A percentile compares a stretch with the other conserved stretches of the same genome.
These are phyloP conservation scores for Alces alces DNA, from an alignment of 2,113 vertebrate genomes.

Conservation along the genomic window DNA sequence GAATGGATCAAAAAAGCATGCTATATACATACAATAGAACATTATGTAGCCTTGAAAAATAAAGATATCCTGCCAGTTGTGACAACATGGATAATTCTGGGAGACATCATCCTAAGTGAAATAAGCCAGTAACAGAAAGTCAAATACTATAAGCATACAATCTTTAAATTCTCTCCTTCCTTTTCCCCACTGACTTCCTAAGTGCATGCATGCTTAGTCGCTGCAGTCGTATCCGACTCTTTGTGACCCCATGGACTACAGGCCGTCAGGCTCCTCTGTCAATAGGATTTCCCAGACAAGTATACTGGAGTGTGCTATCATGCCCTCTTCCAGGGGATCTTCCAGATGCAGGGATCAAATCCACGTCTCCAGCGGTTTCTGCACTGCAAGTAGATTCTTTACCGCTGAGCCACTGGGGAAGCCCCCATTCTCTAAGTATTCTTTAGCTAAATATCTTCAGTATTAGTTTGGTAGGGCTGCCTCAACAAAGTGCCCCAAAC, in stretches of 20 bases:
- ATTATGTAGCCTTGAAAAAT: neutral
- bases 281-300: neutral
- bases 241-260: neutral
- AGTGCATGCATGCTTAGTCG: neutral
- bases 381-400: neutral
- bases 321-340: neutral
- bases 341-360: neutral
- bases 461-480: neutral
- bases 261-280: neutral
- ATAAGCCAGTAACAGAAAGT: neutral
- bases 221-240: neutral
- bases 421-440: neutral
- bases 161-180: neutral
- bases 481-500: neutral
- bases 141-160: neutral
- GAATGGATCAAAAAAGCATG: neutral
- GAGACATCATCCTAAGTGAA: neutral
- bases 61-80: neutral
- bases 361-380: neutral
- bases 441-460: conserved; percentile 10
- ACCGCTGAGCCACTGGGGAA: neutral
- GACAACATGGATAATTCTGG: neutral
- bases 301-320: neutral
- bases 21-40: neutral
- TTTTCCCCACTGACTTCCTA: neutral